Percentiles rank a stretch among this genome's conserved stretches.
Evolutionary conservation across 1,140 invertebrate species (phyloP).

Genomic region (Zaprionus camerounensis): DNA sequence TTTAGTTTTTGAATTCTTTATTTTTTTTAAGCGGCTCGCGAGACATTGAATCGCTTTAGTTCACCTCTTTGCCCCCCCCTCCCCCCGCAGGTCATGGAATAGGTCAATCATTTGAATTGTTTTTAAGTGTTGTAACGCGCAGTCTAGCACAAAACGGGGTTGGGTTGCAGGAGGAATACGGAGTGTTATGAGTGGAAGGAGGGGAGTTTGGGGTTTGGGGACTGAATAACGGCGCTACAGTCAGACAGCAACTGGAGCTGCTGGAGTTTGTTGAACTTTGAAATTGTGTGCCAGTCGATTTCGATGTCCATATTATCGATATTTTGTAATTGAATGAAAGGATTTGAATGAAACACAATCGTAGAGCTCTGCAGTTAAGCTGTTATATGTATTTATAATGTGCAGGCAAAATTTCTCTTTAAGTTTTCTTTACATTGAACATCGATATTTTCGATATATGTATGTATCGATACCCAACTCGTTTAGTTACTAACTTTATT

Average conservation of each 20-base stretch:
- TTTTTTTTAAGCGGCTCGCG: slow-evolving; percentile 33
- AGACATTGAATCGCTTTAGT: slow-evolving; percentile 26
- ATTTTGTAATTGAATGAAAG: neutral
- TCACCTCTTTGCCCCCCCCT: slow-evolving; percentile 31
- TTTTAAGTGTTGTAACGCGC: slow-evolving; percentile 76
- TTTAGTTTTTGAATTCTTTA: slow-evolving; percentile 15
- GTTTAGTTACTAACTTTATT: no score
- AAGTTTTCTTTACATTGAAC: no score
- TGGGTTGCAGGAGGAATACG: neutral
- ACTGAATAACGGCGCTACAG: neutral
- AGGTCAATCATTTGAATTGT: slow-evolving; percentile 81
- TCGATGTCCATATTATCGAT: neutral
- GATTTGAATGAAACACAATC: neutral
- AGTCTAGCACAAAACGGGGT: slow-evolving; percentile 18
- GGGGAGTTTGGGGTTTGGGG: neutral
- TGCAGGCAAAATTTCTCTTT: no score
- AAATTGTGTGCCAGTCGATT: slow-evolving; percentile 3
- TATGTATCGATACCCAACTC: no score
- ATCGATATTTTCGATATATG: no score
- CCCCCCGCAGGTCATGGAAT: slow-evolving; percentile 60
- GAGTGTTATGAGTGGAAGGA: neutral
- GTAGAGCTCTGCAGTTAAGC: no score
- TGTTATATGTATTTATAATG: no score
- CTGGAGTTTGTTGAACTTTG: slow-evolving; percentile 40
- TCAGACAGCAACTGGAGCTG: slow-evolving; percentile 14